Conservation (phyloP, 2,797 vertebrate genomes). For the Anguilla marmorata region DNA sequence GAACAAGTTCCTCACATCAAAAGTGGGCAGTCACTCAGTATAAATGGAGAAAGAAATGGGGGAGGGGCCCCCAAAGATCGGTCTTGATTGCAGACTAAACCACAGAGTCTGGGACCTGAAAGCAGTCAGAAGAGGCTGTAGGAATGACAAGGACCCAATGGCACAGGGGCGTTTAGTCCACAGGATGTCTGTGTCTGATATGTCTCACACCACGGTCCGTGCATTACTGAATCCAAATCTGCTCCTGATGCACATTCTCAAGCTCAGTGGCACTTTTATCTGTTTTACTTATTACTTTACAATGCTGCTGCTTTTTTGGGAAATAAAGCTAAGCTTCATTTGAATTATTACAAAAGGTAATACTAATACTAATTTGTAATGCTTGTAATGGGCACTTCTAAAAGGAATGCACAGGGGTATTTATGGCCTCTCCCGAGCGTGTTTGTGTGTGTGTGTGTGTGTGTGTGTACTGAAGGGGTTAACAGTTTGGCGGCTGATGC, state of each 20-base stretch:
- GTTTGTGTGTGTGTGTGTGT: neutral
- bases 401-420: neutral
- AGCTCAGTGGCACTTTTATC: neutral
- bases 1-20: conserved; percentile 21
- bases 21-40: conserved; percentile 14
- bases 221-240: neutral
- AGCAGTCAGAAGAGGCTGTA: neutral
- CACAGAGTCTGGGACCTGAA: neutral
- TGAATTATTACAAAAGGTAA: neutral
- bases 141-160: neutral
- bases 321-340: neutral
- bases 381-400: neutral
- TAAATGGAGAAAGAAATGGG: conserved; percentile 1
- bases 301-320: neutral
- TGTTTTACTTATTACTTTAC: neutral
- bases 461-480: neutral
- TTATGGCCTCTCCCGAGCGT: neutral
- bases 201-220: neutral
- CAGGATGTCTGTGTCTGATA: neutral
- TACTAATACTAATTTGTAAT: neutral
- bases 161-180: neutral
- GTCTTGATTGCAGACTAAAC: conserved; percentile 31
- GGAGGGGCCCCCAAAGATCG: neutral
- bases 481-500: conserved; percentile 4
- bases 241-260: neutral